phyloP scores from a whole-genome alignment of 2,113 vertebrate genomes.

The Micromys minutus region DNA sequence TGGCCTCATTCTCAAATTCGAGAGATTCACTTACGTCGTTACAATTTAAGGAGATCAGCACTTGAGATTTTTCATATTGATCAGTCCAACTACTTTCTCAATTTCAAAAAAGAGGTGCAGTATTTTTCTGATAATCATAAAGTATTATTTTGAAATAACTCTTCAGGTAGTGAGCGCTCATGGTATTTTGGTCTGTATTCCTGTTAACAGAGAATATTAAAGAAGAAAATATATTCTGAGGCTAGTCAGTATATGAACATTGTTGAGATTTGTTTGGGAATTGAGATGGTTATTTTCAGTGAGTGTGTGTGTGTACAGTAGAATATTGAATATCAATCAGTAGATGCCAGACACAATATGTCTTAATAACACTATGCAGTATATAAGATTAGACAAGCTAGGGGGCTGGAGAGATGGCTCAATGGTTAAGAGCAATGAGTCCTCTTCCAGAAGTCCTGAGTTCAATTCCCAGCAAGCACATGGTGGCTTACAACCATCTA shows the following conservation, averaged over 20 bases:
- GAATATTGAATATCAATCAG: neutral
- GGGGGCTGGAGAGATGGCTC: too few species aligned
- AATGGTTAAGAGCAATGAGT: too few species aligned
- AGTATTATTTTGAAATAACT: slow-evolving; percentile 23
- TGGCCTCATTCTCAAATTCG: slow-evolving; percentile 96
- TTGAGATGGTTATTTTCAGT: neutral
- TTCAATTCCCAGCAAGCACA: too few species aligned
- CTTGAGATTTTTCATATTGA: slow-evolving; percentile 98
- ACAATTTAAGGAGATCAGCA: slow-evolving; percentile 96
- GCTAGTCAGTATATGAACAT: slow-evolving; percentile 8
- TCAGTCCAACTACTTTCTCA: slow-evolving; percentile 98
- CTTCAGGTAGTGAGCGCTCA: neutral
- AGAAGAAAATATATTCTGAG: neutral
- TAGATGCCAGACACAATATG: neutral
- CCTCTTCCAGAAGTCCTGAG: too few species aligned
- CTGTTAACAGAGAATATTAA: neutral
- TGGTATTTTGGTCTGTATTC: slow-evolving; percentile 4
- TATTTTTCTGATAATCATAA: neutral
- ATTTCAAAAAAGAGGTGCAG: slow-evolving; percentile 96
- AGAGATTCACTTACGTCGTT: slow-evolving; percentile 95
- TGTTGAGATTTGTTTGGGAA: neutral
- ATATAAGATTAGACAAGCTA: neutral
- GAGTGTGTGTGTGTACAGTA: neutral
- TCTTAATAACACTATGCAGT: neutral
- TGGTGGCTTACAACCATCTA: too few species aligned